phyloP scores from a whole-genome alignment of 2,888 invertebrate species.

The Latheticus oryzae region DNA sequence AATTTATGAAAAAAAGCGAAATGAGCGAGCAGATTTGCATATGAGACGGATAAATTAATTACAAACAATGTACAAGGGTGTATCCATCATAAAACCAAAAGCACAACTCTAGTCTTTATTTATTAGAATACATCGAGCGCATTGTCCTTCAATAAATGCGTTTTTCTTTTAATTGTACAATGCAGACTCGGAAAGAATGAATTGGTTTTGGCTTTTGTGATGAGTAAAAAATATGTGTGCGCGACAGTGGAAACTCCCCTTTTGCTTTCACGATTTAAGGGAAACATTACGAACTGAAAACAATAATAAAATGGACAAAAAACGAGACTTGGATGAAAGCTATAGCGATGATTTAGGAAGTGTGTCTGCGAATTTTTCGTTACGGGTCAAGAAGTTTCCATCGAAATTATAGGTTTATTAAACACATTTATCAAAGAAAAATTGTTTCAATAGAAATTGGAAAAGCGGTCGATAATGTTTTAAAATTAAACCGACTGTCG shows the following conservation, averaged over 20 bases:
- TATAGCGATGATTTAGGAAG: conserved; percentile 53
- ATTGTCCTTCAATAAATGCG: too few species aligned
- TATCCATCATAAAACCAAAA: too few species aligned
- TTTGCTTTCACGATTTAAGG: conserved; percentile 45
- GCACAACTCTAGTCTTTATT: too few species aligned
- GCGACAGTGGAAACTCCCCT: conserved; percentile 36
- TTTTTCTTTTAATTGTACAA: too few species aligned
- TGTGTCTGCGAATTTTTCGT: conserved; percentile 42
- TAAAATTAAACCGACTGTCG: conserved; percentile 12
- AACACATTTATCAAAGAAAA: conserved; percentile 36
- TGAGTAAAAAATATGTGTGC: conserved; percentile 36
- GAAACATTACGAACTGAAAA: conserved; percentile 50
- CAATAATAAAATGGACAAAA: conserved; percentile 54
- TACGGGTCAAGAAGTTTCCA: conserved; percentile 40
- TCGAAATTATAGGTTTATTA: conserved; percentile 26
- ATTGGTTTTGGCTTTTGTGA: conserved; percentile 2
- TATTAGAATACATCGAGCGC: too few species aligned
- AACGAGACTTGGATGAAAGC: conserved; percentile 47
- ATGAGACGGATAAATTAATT: conserved; percentile 37
- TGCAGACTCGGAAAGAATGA: conserved; percentile 20
- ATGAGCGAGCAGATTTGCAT: too few species aligned
- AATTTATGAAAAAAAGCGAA: too few species aligned
- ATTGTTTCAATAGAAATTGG: conserved; percentile 28
- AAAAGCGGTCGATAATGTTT: conserved; percentile 23
- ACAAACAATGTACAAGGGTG: conserved; percentile 34